Percentiles rank a stretch among this genome's conserved stretches.
Conservation (phyloP, 1,140 invertebrate genomes). For the Drusus annulatus region DNA sequence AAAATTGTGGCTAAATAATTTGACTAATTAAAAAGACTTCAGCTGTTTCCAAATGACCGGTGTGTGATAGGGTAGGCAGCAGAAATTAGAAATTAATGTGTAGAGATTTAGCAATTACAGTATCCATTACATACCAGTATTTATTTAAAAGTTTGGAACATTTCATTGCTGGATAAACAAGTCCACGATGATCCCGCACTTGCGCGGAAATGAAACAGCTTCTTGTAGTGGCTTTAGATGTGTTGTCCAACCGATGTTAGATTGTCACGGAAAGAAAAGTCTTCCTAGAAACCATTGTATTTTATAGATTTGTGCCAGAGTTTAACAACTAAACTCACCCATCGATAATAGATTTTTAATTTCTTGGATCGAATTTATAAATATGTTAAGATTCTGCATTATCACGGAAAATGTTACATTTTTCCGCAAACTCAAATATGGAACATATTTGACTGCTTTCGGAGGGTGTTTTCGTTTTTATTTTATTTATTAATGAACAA, state of each 20-base stretch:
- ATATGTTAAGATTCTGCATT: no score
- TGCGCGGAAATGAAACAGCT: neutral
- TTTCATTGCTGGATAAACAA: neutral
- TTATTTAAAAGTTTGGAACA: neutral
- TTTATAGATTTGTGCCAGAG: neutral
- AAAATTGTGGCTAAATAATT: slow-evolving; percentile 17
- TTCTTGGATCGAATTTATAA: no score
- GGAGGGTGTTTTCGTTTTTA: no score
- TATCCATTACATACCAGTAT: neutral
- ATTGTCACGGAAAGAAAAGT: neutral
- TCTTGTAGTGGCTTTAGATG: neutral
- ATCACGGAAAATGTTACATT: no score
- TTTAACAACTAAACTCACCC: no score
- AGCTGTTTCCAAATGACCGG: slow-evolving; percentile 56
- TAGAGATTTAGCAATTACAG: slow-evolving; percentile 26
- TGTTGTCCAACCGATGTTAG: neutral
- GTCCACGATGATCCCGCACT: no score
- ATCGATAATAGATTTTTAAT: no score
- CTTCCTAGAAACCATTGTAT: neutral
- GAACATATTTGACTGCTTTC: no score
- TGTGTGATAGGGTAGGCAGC: slow-evolving; percentile 45
- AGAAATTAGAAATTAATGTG: slow-evolving; percentile 20
- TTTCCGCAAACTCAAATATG: no score
- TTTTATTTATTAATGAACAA: no score
- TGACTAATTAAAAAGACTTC: slow-evolving; percentile 50